Conservation (phyloP, 1,140 invertebrate genomes). For the Leptoteleia sp. region DNA sequence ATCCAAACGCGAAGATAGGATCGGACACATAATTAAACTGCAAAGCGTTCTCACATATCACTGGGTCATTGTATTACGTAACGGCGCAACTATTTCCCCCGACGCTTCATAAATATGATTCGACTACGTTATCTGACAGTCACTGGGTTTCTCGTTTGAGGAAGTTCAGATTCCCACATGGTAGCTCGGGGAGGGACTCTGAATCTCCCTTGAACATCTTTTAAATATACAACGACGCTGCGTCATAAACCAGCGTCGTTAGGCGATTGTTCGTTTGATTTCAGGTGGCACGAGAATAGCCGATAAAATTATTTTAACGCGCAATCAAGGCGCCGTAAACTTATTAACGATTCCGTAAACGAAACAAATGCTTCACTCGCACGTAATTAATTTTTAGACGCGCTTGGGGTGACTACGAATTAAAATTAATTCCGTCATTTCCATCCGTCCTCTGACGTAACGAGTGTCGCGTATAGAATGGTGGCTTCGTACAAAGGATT, state of each 20-base stretch:
- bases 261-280: constrained; percentile 17
- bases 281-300: constrained; percentile 8
- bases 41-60: constrained; percentile 65
- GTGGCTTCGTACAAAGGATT: too few species aligned
- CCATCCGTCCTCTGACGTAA: too few species aligned
- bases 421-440: too few species aligned
- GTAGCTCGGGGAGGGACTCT: constrained; percentile 6
- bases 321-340: not conserved
- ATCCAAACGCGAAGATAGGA: constrained; percentile 47
- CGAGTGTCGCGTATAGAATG: too few species aligned
- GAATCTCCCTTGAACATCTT: constrained; percentile 32
- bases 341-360: constrained; percentile 4
- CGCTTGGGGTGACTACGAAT: too few species aligned
- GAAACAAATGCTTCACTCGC: too few species aligned
- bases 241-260: constrained; percentile 12
- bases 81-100: constrained; percentile 46
- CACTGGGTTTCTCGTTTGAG: constrained; percentile 58
- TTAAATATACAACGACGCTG: constrained; percentile 30
- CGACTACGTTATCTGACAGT: constrained; percentile 42
- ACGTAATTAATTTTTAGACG: too few species aligned
- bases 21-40: constrained; percentile 59
- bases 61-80: constrained; percentile 67
- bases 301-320: constrained; percentile 19
- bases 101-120: constrained; percentile 59
- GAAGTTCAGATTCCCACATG: constrained; percentile 61